Conservation (phyloP, 2,797 vertebrate species). For the Lagothrix lagotricha region DNA sequence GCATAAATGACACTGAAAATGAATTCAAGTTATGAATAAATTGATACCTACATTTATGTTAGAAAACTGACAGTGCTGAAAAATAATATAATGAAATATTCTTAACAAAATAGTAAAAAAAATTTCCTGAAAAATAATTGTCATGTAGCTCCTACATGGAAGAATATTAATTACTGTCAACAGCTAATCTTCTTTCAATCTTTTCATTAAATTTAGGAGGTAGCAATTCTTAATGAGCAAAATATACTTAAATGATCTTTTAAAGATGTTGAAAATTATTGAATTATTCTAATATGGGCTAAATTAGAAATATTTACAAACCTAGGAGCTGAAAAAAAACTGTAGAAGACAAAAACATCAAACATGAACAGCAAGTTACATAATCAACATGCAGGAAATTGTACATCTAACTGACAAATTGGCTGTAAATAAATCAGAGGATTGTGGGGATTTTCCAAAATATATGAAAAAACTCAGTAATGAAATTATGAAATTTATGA, state of each 20-base stretch:
- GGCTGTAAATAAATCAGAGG: neutral
- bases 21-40: constrained; percentile 55
- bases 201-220: constrained; percentile 69
- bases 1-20: constrained; percentile 48
- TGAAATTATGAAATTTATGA: neutral
- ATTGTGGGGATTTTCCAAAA: neutral
- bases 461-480: neutral
- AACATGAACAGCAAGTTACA: neutral
- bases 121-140: constrained; percentile 62
- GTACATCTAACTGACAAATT: neutral
- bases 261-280: constrained; percentile 46
- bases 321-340: neutral
- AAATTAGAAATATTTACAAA: constrained; percentile 15
- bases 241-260: constrained; percentile 45
- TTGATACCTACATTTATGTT: constrained; percentile 66
- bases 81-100: constrained; percentile 55
- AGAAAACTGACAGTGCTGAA: constrained; percentile 62
- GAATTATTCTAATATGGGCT: neutral
- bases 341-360: neutral
- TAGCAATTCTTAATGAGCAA: constrained; percentile 64
- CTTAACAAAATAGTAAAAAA: constrained; percentile 61
- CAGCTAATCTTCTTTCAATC: constrained; percentile 58
- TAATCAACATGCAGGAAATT: neutral
- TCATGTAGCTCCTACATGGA: constrained; percentile 35
- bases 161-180: constrained; percentile 71